phyloP scores from a whole-genome alignment of 2,888 invertebrate species.

The Coremacera marginata region DNA sequence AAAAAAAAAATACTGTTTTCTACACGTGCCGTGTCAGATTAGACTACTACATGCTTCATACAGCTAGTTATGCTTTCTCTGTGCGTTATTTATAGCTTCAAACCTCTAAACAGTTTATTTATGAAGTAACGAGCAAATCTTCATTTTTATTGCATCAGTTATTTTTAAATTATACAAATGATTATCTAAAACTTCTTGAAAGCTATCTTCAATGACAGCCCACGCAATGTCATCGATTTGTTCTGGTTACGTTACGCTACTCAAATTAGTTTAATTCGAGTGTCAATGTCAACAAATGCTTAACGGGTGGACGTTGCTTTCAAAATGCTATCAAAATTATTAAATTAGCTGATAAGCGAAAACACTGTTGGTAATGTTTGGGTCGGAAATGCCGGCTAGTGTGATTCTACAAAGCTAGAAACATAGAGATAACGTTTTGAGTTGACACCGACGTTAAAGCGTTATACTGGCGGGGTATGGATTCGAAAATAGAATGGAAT shows the following conservation, averaged over 20 bases:
- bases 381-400: neutral
- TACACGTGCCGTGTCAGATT: no score
- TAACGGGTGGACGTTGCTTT: neutral
- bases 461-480: neutral
- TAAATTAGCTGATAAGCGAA: slow-evolving; percentile 12
- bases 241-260: neutral
- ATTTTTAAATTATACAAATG: neutral
- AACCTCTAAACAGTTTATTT: no score
- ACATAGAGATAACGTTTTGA: neutral
- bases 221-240: neutral
- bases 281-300: neutral
- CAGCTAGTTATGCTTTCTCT: no score
- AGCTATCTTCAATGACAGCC: neutral
- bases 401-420: neutral
- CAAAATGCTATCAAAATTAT: neutral
- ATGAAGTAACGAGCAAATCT: no score
- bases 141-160: neutral
- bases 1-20: no score
- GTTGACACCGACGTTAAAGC: neutral
- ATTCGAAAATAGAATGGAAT: neutral
- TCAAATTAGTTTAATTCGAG: neutral
- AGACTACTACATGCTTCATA: no score
- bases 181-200: neutral
- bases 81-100: no score
- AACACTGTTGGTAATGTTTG: neutral